Evolutionary conservation across 2,113 vertebrate genomes (phyloP).

Genomic region (Gnathonemus longibarbis): DNA sequence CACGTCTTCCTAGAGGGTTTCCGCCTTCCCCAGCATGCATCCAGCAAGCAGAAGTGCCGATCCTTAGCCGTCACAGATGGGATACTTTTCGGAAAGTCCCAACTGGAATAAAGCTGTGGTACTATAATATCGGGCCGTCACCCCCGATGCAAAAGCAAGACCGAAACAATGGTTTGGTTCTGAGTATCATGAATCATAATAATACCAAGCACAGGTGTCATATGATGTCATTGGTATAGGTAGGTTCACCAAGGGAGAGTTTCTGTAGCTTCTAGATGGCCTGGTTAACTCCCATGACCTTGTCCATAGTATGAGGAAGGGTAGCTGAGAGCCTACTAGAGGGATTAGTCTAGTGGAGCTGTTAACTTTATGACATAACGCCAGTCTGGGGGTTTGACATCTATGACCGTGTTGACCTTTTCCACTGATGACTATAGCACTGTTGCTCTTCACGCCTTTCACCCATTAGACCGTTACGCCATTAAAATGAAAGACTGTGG

Average conservation of each 20-base stretch:
- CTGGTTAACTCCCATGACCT: not conserved
- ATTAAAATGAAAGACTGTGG: slow-evolving; percentile 1
- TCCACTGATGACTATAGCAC: not conserved
- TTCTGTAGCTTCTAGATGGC: not conserved
- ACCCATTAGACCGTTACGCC: not conserved
- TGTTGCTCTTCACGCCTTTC: not conserved
- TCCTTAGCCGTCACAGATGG: not conserved
- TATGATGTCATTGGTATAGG: not conserved
- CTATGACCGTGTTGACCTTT: not conserved
- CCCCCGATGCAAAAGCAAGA: not conserved
- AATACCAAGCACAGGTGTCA: not conserved
- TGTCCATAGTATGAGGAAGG: not conserved
- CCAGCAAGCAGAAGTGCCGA: not conserved
- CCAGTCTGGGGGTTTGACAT: not conserved
- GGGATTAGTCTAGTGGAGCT: not conserved
- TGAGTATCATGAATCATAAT: not conserved
- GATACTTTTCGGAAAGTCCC: not conserved
- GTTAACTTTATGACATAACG: not conserved
- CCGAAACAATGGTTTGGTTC: not conserved
- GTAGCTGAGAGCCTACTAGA: not conserved
- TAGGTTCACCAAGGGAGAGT: not conserved
- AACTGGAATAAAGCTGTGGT: not conserved
- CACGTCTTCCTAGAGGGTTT: not conserved
- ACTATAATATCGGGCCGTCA: not conserved
- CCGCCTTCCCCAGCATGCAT: not conserved